A percentile compares a stretch with the other conserved stretches of the same genome.
phyloP scores from a whole-genome alignment of 2,888 invertebrate species.

The Athalia rosae region DNA sequence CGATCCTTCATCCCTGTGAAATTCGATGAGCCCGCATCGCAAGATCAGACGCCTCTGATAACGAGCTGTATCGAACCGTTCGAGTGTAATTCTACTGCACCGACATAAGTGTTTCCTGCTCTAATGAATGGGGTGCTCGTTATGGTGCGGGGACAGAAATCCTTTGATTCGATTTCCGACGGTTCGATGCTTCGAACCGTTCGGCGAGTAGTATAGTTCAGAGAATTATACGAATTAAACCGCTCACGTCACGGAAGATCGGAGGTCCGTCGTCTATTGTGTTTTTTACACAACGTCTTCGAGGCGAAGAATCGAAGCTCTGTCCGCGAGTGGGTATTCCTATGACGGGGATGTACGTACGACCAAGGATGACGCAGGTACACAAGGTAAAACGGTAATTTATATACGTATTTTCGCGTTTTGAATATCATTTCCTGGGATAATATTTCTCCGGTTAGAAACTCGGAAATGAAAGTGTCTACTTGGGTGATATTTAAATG shows the following conservation, averaged over 20 bases:
- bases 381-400: slow-evolving; percentile 38
- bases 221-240: slow-evolving; percentile 15
- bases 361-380: neutral
- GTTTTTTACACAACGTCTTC: too few species aligned
- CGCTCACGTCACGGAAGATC: neutral
- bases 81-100: too few species aligned
- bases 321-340: neutral
- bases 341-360: neutral
- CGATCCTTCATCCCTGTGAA: too few species aligned
- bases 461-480: slow-evolving; percentile 65
- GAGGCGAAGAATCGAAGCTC: slow-evolving; percentile 23
- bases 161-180: slow-evolving; percentile 24
- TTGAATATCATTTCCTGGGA: slow-evolving; percentile 60
- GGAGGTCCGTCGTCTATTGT: too few species aligned
- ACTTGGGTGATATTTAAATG: slow-evolving; percentile 57
- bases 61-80: too few species aligned
- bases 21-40: too few species aligned
- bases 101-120: slow-evolving; percentile 6
- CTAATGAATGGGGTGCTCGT: neutral
- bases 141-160: neutral
- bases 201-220: neutral
- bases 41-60: too few species aligned
- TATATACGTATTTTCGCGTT: slow-evolving; percentile 42
- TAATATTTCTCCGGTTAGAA: slow-evolving; percentile 59
- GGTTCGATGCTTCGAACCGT: neutral